Percentiles rank a stretch among this genome's conserved stretches.
Conservation (phyloP, 2,888 invertebrate genomes). For the Papilio elwesi region DNA sequence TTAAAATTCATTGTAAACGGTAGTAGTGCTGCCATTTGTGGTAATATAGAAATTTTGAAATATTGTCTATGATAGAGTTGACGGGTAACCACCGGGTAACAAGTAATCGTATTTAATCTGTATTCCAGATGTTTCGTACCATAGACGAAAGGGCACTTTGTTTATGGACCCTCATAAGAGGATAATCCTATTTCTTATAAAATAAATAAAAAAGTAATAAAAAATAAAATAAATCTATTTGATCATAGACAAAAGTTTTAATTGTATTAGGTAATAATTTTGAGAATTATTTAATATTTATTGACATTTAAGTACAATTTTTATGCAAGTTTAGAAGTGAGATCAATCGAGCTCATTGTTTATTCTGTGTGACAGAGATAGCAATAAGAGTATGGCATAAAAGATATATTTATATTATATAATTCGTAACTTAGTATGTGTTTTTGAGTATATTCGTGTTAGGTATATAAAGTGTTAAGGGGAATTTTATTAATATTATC, state of each 20-base stretch:
- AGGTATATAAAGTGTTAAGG: conserved; percentile 41
- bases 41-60: background rate
- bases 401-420: conserved; percentile 58
- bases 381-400: conserved; percentile 74
- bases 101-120: conserved; percentile 8
- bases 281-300: conserved; percentile 19
- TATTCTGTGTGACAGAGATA: conserved; percentile 80
- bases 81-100: too few relatives aligned
- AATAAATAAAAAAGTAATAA: too few relatives aligned
- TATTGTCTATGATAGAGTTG: conserved; percentile 12
- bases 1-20: conserved; percentile 24
- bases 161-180: conserved; percentile 6
- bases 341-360: conserved; percentile 75
- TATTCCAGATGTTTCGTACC: conserved; percentile 28
- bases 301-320: conserved; percentile 67
- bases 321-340: conserved; percentile 64
- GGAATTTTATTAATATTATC: conserved; percentile 33
- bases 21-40: conserved; percentile 6
- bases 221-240: conserved; percentile 4
- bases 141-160: conserved; percentile 5
- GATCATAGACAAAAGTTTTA: conserved; percentile 34
- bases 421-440: conserved; percentile 55
- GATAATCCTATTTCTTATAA: conserved; percentile 17
- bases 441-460: conserved; percentile 52
- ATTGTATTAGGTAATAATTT: conserved; percentile 23